Evolutionary conservation across 2,888 invertebrate genomes (phyloP), one percentile per base, ranked within the genome.

Genomic region (Penaeus monodon): DNA sequence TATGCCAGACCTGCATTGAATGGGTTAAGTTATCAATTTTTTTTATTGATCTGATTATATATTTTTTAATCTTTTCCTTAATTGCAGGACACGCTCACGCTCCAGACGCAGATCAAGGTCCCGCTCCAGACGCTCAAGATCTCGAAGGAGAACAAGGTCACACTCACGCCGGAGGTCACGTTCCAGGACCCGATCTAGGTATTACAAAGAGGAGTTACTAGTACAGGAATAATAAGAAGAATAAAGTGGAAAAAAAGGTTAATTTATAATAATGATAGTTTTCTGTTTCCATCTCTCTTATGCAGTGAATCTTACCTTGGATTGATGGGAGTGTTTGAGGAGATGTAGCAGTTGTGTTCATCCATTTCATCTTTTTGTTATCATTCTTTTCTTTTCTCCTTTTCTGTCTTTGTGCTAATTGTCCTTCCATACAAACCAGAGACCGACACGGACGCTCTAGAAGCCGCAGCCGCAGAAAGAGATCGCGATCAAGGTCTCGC

Each of bases 101-200:
- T 88, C 88, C 38, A n/a, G 38, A 44, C 83, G 84, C 70, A 79
- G 87, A 27, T 66, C 87, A 27, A 85, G 85, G 57, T 90, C 90
- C n/a, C 87, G 88, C 8, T 86, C 83, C 14, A 78, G 85, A 44
- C 74, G 89, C 44, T 89, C 89, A 10, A 85, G 86, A 64, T 89
- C 89, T 22, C 84, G 88, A 63, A 80, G 90, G 70, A 88, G 84
- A 33, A 84, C 84, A 63, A 81, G 88, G 57, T 90, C 90, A 22
- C 66, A 83, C n/a, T 90, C 89, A 2, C 81, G 81, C 38, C 87
- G 78, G 49, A 70, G 89, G 17, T 80, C 88, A 64, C 89, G 86
- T 27, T 88, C 85, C n/a, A 82, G 89, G 68, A 85, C 85, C 17
- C 44, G 76, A 24, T 88, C 88, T 65, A 85, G 86, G 81, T 86